phyloP scores from a whole-genome alignment of 2,113 vertebrate species.

The Cathartes aura region DNA sequence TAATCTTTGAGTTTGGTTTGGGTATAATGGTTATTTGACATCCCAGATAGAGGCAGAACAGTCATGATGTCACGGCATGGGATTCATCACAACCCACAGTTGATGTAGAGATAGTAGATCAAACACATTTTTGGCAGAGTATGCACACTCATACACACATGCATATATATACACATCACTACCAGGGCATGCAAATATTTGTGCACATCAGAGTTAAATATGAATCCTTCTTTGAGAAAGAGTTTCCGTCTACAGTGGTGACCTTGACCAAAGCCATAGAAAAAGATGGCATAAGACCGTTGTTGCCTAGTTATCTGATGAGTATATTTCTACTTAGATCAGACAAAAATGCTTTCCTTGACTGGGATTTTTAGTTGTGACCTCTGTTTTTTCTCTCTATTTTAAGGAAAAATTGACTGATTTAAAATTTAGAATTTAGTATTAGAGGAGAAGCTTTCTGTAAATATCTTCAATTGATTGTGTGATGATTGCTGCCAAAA shows the following conservation, averaged over 20 bases:
- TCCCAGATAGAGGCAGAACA: background rate
- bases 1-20: background rate
- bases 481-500: background rate
- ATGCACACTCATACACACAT: rapidly evolving
- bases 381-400: background rate
- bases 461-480: background rate
- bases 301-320: background rate
- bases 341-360: background rate
- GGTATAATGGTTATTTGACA: background rate
- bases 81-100: background rate
- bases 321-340: background rate
- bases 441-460: background rate
- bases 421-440: background rate
- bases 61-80: background rate
- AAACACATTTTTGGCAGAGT: background rate
- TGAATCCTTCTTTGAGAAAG: background rate
- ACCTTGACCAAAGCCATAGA: background rate
- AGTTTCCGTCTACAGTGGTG: background rate
- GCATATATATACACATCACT: background rate
- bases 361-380: background rate
- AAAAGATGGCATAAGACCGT: background rate
- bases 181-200: background rate
- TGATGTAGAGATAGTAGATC: background rate
- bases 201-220: background rate
- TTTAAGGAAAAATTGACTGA: background rate